These are phyloP conservation scores for Osmoderma eremita DNA, from an alignment of 2,888 invertebrate species.

Conservation along the genomic window DNA sequence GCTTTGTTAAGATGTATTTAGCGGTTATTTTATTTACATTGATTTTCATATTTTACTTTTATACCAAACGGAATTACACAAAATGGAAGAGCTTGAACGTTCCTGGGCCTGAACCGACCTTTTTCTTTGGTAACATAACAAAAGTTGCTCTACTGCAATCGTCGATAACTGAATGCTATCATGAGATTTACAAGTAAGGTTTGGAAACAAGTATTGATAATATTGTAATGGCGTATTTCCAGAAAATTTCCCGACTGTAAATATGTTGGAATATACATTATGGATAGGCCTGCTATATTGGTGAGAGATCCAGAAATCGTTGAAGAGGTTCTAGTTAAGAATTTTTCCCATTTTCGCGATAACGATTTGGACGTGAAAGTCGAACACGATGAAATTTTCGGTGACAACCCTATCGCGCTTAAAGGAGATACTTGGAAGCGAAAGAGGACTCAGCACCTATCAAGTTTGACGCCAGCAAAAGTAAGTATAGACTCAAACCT, in stretches of 20 bases:
- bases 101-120: slow-evolving; percentile 50
- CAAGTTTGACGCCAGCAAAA: slow-evolving; percentile 20
- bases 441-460: slow-evolving; percentile 58
- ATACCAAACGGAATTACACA: slow-evolving; percentile 38
- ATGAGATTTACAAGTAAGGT: slow-evolving; percentile 54
- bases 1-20: slow-evolving; percentile 1
- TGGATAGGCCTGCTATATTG: slow-evolving; percentile 48
- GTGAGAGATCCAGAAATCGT: slow-evolving; percentile 50
- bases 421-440: slow-evolving; percentile 63
- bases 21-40: background rate
- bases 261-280: slow-evolving; percentile 52
- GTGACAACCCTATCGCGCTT: slow-evolving; percentile 61
- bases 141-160: slow-evolving; percentile 49
- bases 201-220: background rate
- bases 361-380: slow-evolving; percentile 55
- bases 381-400: slow-evolving; percentile 60
- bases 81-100: slow-evolving; percentile 54
- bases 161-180: slow-evolving; percentile 50
- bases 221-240: background rate
- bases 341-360: slow-evolving; percentile 53
- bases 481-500: background rate
- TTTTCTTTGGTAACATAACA: slow-evolving; percentile 53
- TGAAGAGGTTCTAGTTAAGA: slow-evolving; percentile 49
- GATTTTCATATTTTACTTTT: slow-evolving; percentile 13
- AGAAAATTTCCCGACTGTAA: slow-evolving; percentile 24